Evolutionary conservation across 2,888 invertebrate species (phyloP).

Genomic region (Drosophila emarginata): DNA sequence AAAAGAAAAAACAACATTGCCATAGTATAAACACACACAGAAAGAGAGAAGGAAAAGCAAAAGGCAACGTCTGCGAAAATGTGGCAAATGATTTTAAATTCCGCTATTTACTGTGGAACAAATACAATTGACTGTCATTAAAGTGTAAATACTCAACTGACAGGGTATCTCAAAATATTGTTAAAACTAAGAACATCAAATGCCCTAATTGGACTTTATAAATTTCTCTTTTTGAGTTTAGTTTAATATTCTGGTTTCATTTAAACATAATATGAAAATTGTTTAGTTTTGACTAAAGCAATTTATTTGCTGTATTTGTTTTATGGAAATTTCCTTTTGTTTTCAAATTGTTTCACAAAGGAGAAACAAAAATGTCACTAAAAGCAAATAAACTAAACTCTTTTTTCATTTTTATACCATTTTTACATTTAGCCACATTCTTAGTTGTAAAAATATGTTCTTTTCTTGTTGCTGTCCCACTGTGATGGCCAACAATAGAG

Average conservation of each 20-base stretch:
- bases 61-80: slow-evolving; percentile 46
- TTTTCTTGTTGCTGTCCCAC: slow-evolving; percentile 28
- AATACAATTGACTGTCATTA: neutral
- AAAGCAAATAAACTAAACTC: neutral
- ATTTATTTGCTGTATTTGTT: too few species aligned
- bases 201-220: too few species aligned
- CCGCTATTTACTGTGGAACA: slow-evolving; percentile 26
- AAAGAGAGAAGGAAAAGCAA: slow-evolving; percentile 27
- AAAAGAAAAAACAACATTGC: slow-evolving; percentile 49
- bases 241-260: too few species aligned
- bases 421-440: neutral
- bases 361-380: neutral
- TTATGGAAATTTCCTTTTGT: too few species aligned
- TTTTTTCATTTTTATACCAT: neutral
- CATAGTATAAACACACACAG: slow-evolving; percentile 59
- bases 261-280: too few species aligned
- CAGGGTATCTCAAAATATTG: too few species aligned
- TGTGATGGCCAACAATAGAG: slow-evolving; percentile 22
- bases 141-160: too few species aligned
- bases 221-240: too few species aligned
- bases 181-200: too few species aligned
- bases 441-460: neutral
- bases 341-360: neutral
- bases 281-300: neutral
- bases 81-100: slow-evolving; percentile 52